Base-by-base conservation (phyloP, 2,113 vertebrate genomes). In the Nycticebus coucang region DNA sequence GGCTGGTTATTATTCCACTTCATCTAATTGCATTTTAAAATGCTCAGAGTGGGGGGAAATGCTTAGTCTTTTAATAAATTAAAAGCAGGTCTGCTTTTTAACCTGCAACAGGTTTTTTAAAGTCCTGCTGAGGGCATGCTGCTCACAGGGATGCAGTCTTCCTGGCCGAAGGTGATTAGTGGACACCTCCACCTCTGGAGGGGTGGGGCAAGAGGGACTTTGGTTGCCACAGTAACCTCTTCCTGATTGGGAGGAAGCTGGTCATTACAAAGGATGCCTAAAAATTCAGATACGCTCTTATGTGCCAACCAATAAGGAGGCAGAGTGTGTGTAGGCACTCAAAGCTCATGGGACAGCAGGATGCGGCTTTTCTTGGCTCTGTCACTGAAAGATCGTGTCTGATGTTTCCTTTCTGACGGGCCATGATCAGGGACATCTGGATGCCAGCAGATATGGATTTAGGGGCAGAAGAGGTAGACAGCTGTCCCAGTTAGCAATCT, bases 11-110 rank as follows among this genome's bases (percentile, higher is more conserved):
- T 96, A 97, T 97, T 98, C 97, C 95, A 93, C 95, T 97, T 96
- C 41, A 50, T 89, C 87, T 96, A 97, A 97, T 92, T 97, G 95
- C 84, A 85, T 97, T 96, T 97, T 95, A 97, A 98, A 98, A 93
- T 92, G 93, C 96, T 96, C 95, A 83, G 41, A 5, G 95, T 96
- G 84, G 92, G 91, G 30, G 0, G 21, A 95, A 95, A 94, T 79
- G 93, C 89, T 95, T 95, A 96, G 87, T 68, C 92, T 97, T 94
- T 96, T 89, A 96, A 97, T 97, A 96, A 94, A 97, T 97, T 95
- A 95, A 97, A 97, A 95, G 93, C 92, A 92, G 81, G 35, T 72
- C 87, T 96, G 95, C 92, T 96, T 98, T 96, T 96, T 96, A 97
- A 97, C 95, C 95, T 97, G 89, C 30, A 68, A 95, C 93, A 91